Evolutionary conservation across 2,888 invertebrate species (phyloP).

Genomic region (Chymomyza procnemis): DNA sequence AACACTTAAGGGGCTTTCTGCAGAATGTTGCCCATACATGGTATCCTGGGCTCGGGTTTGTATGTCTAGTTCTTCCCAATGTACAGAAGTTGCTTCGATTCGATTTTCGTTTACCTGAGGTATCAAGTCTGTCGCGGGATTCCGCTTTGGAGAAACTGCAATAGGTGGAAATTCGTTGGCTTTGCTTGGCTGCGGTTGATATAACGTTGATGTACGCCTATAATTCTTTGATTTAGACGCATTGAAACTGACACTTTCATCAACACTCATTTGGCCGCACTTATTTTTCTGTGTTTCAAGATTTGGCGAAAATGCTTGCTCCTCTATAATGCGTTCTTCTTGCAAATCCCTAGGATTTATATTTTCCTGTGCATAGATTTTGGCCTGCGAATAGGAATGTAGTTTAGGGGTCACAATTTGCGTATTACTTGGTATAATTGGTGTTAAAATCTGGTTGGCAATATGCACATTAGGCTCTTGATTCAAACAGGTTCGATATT

Average conservation of each 20-base stretch:
- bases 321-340: conserved; percentile 11
- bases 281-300: not conserved
- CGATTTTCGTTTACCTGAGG: no score
- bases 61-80: not conserved
- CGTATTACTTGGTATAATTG: not conserved
- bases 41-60: not conserved
- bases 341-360: conserved; percentile 28
- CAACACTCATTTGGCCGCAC: no score
- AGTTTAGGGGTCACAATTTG: not conserved
- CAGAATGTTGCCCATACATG: not conserved
- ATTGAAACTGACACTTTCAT: no score
- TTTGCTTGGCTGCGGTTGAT: no score
- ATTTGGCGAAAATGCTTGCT: not conserved
- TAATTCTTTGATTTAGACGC: no score
- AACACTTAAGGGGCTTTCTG: not conserved
- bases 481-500: not conserved
- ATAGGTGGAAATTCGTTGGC: not conserved
- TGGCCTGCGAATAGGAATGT: no score
- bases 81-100: no score
- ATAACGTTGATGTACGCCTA: not conserved
- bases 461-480: no score
- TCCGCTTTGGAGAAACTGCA: not conserved
- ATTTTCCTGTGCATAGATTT: not conserved
- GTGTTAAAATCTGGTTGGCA: not conserved
- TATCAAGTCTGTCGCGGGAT: no score